These are phyloP conservation scores for Yoshiicerus persimilis DNA, from an alignment of 1,140 invertebrate species.

Conservation along the genomic window DNA sequence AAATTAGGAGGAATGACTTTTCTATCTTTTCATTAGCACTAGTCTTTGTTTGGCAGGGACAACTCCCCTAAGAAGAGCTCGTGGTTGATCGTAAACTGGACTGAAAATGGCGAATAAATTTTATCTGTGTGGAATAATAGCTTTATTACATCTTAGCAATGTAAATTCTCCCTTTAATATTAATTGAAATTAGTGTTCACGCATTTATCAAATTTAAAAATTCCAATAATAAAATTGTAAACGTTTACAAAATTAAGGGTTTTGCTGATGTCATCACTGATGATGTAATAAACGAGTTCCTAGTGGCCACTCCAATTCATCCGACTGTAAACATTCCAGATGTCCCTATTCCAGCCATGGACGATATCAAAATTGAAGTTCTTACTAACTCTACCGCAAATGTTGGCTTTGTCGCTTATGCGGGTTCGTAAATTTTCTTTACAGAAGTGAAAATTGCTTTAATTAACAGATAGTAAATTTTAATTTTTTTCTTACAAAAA, in stretches of 20 bases:
- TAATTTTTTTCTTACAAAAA: not conserved
- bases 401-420: not conserved
- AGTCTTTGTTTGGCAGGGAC: not conserved
- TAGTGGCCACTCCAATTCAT: constrained; percentile 24
- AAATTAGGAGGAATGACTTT: not conserved
- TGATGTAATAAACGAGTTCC: not conserved
- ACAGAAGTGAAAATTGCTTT: not conserved
- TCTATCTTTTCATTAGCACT: not conserved
- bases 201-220: not conserved
- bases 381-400: not conserved
- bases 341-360: not conserved
- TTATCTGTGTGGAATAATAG: not conserved
- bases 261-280: not conserved
- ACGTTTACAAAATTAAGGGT: not conserved
- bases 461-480: not conserved
- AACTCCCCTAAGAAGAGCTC: not conserved
- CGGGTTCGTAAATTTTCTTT: not conserved
- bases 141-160: not conserved
- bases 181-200: not conserved
- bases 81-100: too few relatives aligned
- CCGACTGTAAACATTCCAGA: constrained; percentile 11
- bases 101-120: not conserved
- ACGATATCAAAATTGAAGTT: constrained; percentile 2
- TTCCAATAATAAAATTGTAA: not conserved
- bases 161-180: not conserved